Evolutionary conservation across 1,140 invertebrate genomes (phyloP), one percentile per base, ranked within the genome.

Genomic region (Pygmarrhopalites habei): DNA sequence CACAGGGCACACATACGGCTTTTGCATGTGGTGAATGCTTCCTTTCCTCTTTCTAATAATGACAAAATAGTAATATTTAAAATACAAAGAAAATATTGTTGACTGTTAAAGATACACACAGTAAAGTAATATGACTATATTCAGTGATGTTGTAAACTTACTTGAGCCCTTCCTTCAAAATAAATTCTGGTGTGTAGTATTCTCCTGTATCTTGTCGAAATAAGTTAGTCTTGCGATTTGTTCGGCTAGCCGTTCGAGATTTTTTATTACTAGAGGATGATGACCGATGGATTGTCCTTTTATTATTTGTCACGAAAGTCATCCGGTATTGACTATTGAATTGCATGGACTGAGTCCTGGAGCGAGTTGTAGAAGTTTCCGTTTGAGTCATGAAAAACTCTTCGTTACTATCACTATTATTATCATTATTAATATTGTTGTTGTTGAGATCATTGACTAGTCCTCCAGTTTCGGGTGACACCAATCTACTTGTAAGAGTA

Each of bases 171-270:
- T 55, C 51, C 21, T 55, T 32, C 12, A 55, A 23, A 32, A 55
- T 55, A 32, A 55, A 55, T 55, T 55, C 51, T 4, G 51, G 29
- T 10, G 23, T 55, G 51, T 55, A 55, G 23, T 55, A 55, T 23
- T 55, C 15, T 21, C 26, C 51, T 21, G n/a, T n/a, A n/a, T 55
- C 51, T 55, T 21, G 10, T 49, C 21, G 46, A 7, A 17, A 7
- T 39, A 10, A 17, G 35, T 39, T 39, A 17, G 7, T 39, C 35
- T 17, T 39, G 35, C 35, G 35, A 39, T 39, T 39, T 10, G 17
- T 39, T 39, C 10, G 35, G 7, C 17, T 39, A 10, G 35, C 10
- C 35, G 12, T 14, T 15, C 23, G 12, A 49, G 12, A 15, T 12
- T 19, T 49, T 12, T 19, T 14, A 49, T 49, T 14, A 49, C 23